Evolutionary conservation across 2,113 vertebrate genomes (phyloP), one percentile per base, ranked within the genome.

Genomic region (Psephotus haematonotus): DNA sequence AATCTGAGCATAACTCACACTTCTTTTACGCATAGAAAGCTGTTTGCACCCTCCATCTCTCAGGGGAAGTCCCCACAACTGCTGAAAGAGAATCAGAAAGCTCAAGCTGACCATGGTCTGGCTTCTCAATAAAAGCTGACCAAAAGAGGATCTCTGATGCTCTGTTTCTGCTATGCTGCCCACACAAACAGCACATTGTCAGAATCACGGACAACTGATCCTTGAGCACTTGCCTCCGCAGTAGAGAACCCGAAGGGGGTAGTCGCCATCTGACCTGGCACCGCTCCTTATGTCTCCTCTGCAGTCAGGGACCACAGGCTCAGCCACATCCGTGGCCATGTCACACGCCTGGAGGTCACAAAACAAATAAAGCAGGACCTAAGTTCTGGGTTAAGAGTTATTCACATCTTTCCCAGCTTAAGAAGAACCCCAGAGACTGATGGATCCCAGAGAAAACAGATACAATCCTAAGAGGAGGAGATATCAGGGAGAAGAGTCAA

Each of bases 221-320:
- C 24, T n/a, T 23, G 35, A 71, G 55, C 78, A 98, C 98, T 95
- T 98, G 98, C 99, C 99, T 99, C 99, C 99, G 15, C 99, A 99
- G 96, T 99, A 99, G 71, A 99, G 99, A 11, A 99, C 99, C 92
- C 99, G 99, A 49, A 99, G 97, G 8, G 99, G 99, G 92, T 99
- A 99, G 83, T 99, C 98, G 0, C 97, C 88, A 50, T 99, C 98
- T 10, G 96, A 77, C 83, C 96, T 93, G 93, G 97, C 91, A 9
- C 94, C 95, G 29, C 97, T 97, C 84, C 96, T 97, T 16, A 97
- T 59, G 9, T 99, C 99, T 92, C 97, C 98, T 98, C 95, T 99
- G 97, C 97, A 98, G 68, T 99, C 99, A 16, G 97, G 98, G 43
- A 98, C 98, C 93, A 98, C 97, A 49, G 98, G 98, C 93, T 99